phyloP scores from a whole-genome alignment of 2,113 vertebrate genomes.

The Aplodontia rufa region DNA sequence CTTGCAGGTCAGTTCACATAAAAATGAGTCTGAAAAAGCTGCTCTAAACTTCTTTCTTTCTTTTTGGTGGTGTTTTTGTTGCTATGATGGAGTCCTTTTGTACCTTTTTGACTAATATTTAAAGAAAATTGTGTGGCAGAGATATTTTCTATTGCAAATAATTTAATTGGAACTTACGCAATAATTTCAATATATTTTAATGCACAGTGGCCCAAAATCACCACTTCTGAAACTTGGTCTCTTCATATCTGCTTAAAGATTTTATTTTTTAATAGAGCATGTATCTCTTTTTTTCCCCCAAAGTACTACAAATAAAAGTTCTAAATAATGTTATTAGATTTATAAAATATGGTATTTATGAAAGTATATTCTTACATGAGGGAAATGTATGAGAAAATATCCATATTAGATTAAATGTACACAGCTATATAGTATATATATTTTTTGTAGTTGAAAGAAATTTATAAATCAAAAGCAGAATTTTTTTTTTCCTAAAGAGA shows the following conservation, averaged over 20 bases:
- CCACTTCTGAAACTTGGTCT: not conserved
- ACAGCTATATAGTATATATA: not conserved
- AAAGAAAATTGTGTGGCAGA: not conserved
- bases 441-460: constrained; percentile 20
- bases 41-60: not conserved
- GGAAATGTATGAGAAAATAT: constrained; percentile 33
- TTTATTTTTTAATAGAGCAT: not conserved
- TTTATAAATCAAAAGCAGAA: constrained; percentile 17
- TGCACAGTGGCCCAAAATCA: not conserved
- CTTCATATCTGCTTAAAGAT: not conserved
- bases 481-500: too few species aligned
- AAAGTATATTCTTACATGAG: constrained; percentile 32
- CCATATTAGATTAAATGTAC: constrained; percentile 4
- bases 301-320: not conserved
- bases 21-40: not conserved
- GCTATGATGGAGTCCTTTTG: not conserved
- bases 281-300: not conserved
- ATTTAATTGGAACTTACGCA: not conserved
- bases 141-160: constrained; percentile 7
- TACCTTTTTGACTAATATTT: not conserved
- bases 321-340: not conserved
- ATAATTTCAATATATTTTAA: not conserved
- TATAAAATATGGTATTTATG: not conserved
- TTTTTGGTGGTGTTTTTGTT: constrained; percentile 27
- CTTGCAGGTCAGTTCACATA: constrained; percentile 47